These are phyloP conservation scores for Conistra vaccinii DNA, from an alignment of 2,888 invertebrate species.

Conservation along the genomic window DNA sequence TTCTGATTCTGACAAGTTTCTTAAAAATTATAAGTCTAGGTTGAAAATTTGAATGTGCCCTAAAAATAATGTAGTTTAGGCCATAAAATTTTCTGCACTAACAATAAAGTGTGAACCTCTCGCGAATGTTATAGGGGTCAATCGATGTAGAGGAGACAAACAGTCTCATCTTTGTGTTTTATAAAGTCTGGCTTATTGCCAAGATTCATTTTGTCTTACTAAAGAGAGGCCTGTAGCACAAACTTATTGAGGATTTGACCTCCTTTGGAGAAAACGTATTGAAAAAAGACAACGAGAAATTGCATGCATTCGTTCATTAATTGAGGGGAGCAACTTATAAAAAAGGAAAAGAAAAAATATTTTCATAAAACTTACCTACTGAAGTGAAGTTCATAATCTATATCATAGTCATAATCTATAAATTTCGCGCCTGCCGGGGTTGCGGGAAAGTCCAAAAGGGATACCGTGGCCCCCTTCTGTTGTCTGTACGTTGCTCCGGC, in stretches of 20 bases:
- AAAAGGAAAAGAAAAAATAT: background rate
- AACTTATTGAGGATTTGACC: background rate
- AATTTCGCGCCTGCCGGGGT: too few species aligned
- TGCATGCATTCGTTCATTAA: background rate
- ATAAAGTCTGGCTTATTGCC: slow-evolving; percentile 30
- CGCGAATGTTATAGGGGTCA: background rate
- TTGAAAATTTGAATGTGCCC: background rate
- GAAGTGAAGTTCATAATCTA: too few species aligned
- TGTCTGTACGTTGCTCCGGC: too few species aligned
- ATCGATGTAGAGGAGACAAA: slow-evolving; percentile 20
- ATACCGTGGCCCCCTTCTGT: too few species aligned
- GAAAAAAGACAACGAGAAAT: too few species aligned
- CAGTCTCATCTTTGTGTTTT: slow-evolving; percentile 9
- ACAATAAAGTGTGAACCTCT: background rate
- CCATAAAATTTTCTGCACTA: background rate
- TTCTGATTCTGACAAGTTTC: too few species aligned
- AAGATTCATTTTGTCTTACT: background rate
- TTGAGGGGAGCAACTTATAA: background rate
- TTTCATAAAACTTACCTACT: background rate
- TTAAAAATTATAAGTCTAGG: background rate
- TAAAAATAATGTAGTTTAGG: too few species aligned
- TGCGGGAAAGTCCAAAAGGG: too few species aligned
- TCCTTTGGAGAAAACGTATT: background rate
- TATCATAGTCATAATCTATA: too few species aligned
- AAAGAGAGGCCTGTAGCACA: slow-evolving; percentile 12